phyloP scores from a whole-genome alignment of 2,797 vertebrate genomes.

The Arnoldichthys spilopterus region DNA sequence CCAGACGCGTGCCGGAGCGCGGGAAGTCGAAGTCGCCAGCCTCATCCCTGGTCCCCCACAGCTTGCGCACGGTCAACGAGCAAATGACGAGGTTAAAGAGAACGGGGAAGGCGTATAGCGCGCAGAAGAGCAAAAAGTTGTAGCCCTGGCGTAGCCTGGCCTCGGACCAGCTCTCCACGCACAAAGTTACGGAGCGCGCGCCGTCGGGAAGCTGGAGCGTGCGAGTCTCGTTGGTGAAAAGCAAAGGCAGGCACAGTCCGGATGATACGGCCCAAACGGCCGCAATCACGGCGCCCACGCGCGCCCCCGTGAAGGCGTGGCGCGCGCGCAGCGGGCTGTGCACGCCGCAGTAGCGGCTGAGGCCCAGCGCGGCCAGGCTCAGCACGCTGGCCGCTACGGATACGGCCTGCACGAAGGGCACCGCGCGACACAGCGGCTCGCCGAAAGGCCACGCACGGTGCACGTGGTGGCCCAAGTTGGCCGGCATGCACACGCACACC shows the following conservation, averaged over 20 bases:
- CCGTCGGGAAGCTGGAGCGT: conserved; percentile 64
- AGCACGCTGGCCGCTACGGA: conserved; percentile 74
- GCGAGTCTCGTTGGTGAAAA: conserved; percentile 70
- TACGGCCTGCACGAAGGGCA: conserved; percentile 75
- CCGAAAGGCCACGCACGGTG: conserved; percentile 75
- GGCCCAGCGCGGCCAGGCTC: conserved; percentile 71
- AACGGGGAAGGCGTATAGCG: conserved; percentile 70
- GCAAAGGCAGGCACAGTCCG: conserved; percentile 65
- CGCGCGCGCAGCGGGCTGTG: conserved; percentile 71
- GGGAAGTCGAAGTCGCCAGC: conserved; percentile 49
- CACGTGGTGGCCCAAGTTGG: conserved; percentile 72
- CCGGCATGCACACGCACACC: conserved; percentile 75
- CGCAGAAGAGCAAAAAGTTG: conserved; percentile 73
- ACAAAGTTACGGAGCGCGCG: conserved; percentile 62
- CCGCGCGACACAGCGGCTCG: conserved; percentile 70
- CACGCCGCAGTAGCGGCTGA: conserved; percentile 74
- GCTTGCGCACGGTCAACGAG: conserved; percentile 65
- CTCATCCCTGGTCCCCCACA: conserved; percentile 62
- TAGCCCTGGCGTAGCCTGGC: conserved; percentile 67
- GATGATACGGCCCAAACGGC: conserved; percentile 70
- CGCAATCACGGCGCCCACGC: conserved; percentile 66
- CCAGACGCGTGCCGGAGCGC: conserved; percentile 58
- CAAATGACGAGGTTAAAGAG: conserved; percentile 71
- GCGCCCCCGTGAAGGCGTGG: conserved; percentile 66
- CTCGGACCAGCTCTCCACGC: conserved; percentile 72